Base-by-base conservation (phyloP, 2,888 invertebrate genomes). In the Harpalus rubripes region DNA sequence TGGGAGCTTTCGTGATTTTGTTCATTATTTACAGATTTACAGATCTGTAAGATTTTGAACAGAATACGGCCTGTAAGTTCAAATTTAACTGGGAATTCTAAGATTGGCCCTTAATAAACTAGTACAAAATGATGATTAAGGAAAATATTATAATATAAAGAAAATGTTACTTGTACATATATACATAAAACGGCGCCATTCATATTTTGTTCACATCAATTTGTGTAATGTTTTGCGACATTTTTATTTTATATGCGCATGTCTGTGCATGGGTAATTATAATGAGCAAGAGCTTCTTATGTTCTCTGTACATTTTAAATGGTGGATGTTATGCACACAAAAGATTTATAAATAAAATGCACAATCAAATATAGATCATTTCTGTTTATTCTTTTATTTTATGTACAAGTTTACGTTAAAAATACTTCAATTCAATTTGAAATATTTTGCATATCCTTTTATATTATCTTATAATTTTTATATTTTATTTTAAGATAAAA, bases 401-500 rank as follows among this genome's bases (percentile, higher is more conserved):
- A 18, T 58, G 16, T 59, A 56, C 39, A 52, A 56, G 76, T 44
- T 56, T 76, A 16, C 15, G 76, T 78, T 58, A 78, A 56, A 26
- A 58, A 32, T 63, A 41, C 16, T 80, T 61, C 61, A 61, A 39
- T 74, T 41, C 80, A 80, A 12, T 80, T 39, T 80, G 59, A 59
- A 61, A 61, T 80, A 18, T 80, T 78, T 80, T 41, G 59, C 6
- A 39, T 82, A 85, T 74, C 44, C 79, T 76, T 81, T 88, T 87
- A 87, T 87, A 85, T 87, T 88, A 88, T 88, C 88, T 88, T 88
- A 88, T 84, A 85, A 85, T 86, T 86, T 88, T 89, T 89, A 88
- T 89, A 88, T 89, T 89, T 89, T 88, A 89, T 89, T 89, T 89
- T 89, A 89, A 89, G 90, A 90, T 90, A 90, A 90, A 90, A 89